Evolutionary conservation across 2,888 invertebrate species (phyloP).

Genomic region (Pecten maximus): DNA sequence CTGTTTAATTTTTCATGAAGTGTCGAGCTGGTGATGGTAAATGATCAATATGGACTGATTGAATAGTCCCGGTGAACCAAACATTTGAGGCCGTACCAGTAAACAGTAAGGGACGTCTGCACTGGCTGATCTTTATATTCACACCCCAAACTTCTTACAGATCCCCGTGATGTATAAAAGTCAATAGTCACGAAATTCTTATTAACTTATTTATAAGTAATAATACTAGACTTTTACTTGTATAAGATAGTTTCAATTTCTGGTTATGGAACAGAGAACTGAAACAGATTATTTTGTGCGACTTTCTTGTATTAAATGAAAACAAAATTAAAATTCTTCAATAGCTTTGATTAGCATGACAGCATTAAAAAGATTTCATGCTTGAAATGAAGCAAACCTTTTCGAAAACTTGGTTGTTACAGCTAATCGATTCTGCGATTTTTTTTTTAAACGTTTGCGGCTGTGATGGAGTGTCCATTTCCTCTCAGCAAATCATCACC

Average conservation of each 20-base stretch:
- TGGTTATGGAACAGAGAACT: too few relatives aligned
- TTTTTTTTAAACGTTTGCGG: background rate
- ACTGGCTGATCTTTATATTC: background rate
- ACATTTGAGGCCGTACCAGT: background rate
- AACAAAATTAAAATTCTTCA: too few relatives aligned
- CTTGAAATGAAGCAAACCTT: too few relatives aligned
- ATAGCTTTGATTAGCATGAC: too few relatives aligned
- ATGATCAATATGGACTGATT: conserved; percentile 21
- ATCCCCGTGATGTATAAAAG: background rate
- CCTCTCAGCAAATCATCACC: background rate
- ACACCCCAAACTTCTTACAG: background rate
- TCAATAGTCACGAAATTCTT: background rate
- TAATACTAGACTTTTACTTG: background rate
- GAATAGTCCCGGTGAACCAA: conserved; percentile 20
- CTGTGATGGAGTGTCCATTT: background rate
- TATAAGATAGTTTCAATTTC: too few relatives aligned
- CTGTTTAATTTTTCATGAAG: conserved; percentile 15
- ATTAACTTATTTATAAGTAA: background rate
- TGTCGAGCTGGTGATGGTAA: background rate
- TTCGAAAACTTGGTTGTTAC: background rate
- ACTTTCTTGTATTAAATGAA: too few relatives aligned
- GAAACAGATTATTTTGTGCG: too few relatives aligned
- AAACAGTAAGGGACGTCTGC: background rate
- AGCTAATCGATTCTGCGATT: background rate
- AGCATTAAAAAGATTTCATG: too few relatives aligned